Conservation (phyloP, 2,888 invertebrate genomes). For the Taenaris catops region DNA sequence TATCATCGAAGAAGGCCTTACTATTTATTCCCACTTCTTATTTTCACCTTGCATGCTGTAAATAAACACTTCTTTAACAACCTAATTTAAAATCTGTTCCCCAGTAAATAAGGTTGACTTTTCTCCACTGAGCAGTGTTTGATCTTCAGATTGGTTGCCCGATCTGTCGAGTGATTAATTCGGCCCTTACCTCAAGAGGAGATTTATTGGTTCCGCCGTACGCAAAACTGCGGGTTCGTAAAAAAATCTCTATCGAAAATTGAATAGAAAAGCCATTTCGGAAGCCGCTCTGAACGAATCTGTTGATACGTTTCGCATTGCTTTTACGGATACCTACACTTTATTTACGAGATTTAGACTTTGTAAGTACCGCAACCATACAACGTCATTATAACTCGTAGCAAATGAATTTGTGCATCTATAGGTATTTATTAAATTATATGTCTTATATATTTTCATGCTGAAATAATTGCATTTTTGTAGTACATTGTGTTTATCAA, state of each 20-base stretch:
- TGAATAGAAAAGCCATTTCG: conserved; percentile 78
- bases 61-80: conserved; percentile 42
- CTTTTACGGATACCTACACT: conserved; percentile 11
- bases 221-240: conserved; percentile 78
- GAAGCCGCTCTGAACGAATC: conserved; percentile 54
- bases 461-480: no score
- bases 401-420: no score
- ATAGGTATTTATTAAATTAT: no score
- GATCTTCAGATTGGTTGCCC: conserved; percentile 53
- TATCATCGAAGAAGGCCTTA: conserved; percentile 62
- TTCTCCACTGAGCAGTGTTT: conserved; percentile 30
- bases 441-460: no score
- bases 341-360: conserved; percentile 12
- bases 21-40: conserved; percentile 74
- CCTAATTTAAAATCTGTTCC: conserved; percentile 16
- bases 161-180: conserved; percentile 74
- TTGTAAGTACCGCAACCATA: neutral
- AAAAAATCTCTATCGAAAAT: conserved; percentile 79
- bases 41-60: conserved; percentile 69
- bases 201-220: conserved; percentile 78
- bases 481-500: no score
- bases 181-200: conserved; percentile 75
- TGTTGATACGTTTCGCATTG: conserved; percentile 54
- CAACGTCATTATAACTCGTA: no score
- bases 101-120: conserved; percentile 42